phyloP scores from a whole-genome alignment of 2,113 vertebrate species.

The Alligator mississippiensis region DNA sequence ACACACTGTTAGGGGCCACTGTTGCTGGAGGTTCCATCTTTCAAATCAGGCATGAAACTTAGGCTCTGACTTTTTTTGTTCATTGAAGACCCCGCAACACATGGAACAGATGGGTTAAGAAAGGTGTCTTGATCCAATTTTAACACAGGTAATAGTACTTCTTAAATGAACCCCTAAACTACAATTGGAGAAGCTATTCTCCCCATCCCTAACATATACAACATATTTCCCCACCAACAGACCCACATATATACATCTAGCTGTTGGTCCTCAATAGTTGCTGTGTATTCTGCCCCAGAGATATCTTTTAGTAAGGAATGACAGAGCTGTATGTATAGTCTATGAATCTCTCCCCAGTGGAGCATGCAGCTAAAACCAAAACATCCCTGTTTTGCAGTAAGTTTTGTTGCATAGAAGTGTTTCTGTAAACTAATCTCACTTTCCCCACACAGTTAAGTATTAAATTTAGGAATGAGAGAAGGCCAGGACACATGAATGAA shows the following conservation, averaged over 20 bases:
- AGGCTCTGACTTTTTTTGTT: not conserved
- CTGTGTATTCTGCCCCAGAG: not conserved
- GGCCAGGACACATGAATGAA: not conserved
- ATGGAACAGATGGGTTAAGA: not conserved
- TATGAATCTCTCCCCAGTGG: too few relatives aligned
- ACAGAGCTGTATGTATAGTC: not conserved
- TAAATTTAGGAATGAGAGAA: not conserved
- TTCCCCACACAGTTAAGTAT: slow-evolving; percentile 20
- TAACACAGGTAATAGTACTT: not conserved
- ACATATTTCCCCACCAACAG: not conserved
- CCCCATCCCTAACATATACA: not conserved
- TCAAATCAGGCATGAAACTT: not conserved
- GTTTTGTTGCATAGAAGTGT: not conserved
- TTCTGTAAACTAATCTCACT: slow-evolving; percentile 50
- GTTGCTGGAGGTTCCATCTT: not conserved
- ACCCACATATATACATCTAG: not conserved
- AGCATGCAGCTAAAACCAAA: not conserved
- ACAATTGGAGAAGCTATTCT: not conserved
- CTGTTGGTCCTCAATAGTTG: not conserved
- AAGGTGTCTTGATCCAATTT: not conserved
- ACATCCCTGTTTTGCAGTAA: not conserved
- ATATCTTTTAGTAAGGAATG: not conserved
- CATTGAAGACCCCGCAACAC: not conserved
- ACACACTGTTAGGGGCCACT: not conserved
- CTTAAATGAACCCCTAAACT: not conserved